Conservation (phyloP, 2,113 vertebrate genomes). For the Nymphicus hollandicus region DNA sequence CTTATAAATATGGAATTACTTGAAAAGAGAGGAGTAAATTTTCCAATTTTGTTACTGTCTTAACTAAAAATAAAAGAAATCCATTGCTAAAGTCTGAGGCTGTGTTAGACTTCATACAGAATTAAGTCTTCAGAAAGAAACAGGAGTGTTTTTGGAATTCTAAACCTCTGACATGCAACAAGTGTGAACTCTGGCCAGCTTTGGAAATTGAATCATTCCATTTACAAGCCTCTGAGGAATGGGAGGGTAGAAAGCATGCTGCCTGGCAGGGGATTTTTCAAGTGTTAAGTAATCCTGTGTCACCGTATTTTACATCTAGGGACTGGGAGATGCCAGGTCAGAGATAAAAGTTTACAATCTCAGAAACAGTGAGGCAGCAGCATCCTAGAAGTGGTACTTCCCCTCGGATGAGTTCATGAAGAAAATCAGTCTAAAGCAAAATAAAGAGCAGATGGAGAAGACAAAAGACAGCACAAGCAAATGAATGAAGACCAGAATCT, state of each 20-base stretch:
- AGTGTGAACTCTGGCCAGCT: constrained; percentile 53
- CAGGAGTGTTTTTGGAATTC: constrained; percentile 31
- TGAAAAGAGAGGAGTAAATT: neutral
- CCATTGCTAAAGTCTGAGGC: neutral
- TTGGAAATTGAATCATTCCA: constrained; percentile 66
- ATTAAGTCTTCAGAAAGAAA: neutral
- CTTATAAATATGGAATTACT: neutral
- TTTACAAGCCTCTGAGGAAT: constrained; percentile 69
- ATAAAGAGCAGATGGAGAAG: neutral
- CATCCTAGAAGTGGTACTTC: neutral
- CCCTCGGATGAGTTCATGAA: neutral
- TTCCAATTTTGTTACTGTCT: neutral
- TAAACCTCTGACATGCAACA: constrained; percentile 43
- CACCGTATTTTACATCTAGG: constrained; percentile 67
- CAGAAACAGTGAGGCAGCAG: neutral
- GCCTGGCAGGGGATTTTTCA: constrained; percentile 70
- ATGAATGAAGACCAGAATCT: neutral
- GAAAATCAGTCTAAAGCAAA: neutral
- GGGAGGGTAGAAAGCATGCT: constrained; percentile 67
- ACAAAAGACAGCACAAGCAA: neutral
- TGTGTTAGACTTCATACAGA: neutral
- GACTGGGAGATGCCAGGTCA: constrained; percentile 20
- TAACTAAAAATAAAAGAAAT: neutral
- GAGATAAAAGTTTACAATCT: neutral
- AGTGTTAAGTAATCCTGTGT: constrained; percentile 78